phyloP scores from a whole-genome alignment of 2,797 vertebrate species.

The Thunnus albacares region DNA sequence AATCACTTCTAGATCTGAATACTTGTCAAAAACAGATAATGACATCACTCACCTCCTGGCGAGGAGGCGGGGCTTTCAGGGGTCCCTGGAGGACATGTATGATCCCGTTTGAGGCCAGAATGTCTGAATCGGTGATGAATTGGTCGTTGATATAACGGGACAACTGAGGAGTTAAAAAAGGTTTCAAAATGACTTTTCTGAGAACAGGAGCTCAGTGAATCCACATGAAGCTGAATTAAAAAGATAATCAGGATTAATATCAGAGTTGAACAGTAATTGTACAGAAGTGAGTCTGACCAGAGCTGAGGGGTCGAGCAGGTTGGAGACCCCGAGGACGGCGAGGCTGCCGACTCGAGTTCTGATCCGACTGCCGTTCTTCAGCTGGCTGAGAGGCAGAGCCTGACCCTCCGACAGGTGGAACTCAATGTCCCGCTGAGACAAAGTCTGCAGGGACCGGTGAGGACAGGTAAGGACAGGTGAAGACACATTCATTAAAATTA shows the following conservation, averaged over 20 bases:
- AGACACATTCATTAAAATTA: background rate
- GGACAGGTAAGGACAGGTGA: background rate
- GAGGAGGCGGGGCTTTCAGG: conserved; percentile 87
- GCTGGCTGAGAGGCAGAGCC: conserved; percentile 83
- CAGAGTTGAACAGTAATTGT: no score
- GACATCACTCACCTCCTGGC: conserved; percentile 77
- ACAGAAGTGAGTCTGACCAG: conserved; percentile 67
- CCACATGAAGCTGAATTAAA: background rate
- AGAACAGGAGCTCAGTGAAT: background rate
- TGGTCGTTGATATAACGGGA: conserved; percentile 89
- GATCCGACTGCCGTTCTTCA: conserved; percentile 90
- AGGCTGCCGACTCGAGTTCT: conserved; percentile 88
- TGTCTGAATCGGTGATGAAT: conserved; percentile 87
- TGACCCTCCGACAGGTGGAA: conserved; percentile 89
- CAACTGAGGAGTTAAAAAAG: conserved; percentile 73
- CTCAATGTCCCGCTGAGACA: conserved; percentile 91
- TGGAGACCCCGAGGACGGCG: conserved; percentile 79
- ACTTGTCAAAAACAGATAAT: background rate
- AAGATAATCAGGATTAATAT: no score
- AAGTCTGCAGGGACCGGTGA: conserved; percentile 82
- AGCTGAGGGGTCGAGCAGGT: conserved; percentile 75
- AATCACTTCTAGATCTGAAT: no score
- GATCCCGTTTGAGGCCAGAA: conserved; percentile 93
- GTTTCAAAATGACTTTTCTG: background rate
- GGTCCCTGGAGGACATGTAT: conserved; percentile 93